A percentile compares a stretch with the other conserved stretches of the same genome.
phyloP scores from a whole-genome alignment of 2,113 vertebrate species.

The Megaceryle maxima region DNA sequence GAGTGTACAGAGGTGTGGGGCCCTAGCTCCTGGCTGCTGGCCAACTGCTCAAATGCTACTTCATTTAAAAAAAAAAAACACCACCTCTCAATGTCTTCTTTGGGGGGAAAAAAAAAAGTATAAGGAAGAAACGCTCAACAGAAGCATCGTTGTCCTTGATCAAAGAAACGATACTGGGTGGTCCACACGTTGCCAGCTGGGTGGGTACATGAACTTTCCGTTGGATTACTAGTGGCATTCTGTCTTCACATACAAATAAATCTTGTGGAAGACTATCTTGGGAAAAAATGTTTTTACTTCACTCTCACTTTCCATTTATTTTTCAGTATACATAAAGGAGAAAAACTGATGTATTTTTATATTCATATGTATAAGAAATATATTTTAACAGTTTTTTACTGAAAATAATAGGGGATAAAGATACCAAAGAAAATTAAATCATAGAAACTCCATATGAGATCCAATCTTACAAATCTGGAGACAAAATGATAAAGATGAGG shows the following conservation, averaged over 20 bases:
- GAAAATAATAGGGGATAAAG: background rate
- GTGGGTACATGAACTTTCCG: background rate
- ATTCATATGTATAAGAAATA: background rate
- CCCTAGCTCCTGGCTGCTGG: background rate
- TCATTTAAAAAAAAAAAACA: background rate
- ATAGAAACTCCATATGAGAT: background rate
- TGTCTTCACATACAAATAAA: background rate
- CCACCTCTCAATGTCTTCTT: background rate
- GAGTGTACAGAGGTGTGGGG: background rate
- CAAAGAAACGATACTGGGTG: constrained; percentile 33
- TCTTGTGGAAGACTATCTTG: background rate
- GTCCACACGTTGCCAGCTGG: constrained; percentile 27
- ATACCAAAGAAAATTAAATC: background rate
- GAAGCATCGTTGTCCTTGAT: background rate
- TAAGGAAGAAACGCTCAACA: background rate
- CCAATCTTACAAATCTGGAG: background rate
- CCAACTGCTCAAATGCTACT: background rate
- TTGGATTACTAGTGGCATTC: background rate
- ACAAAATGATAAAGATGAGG: background rate
- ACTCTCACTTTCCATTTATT: background rate
- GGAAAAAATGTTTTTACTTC: background rate
- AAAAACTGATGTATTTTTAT: background rate
- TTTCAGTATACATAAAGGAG: background rate
- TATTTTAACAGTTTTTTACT: background rate
- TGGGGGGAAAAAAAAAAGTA: background rate